These are phyloP conservation scores for Romanogobio albipinnatus DNA, from an alignment of 2,113 vertebrate species.

Conservation along the genomic window DNA sequence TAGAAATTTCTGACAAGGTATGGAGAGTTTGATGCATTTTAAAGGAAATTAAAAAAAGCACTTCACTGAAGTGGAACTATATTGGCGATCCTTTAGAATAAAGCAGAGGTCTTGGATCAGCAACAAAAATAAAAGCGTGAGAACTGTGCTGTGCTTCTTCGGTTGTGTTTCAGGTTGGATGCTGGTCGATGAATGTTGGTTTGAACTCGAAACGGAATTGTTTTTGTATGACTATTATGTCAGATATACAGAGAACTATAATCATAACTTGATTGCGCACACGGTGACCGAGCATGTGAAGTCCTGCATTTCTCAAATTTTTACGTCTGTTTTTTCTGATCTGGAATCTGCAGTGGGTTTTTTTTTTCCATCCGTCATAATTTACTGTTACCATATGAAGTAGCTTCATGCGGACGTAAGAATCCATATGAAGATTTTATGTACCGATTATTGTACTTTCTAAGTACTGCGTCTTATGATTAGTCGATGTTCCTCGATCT, in stretches of 20 bases:
- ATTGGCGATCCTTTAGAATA: constrained; percentile 12
- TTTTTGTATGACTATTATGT: constrained; percentile 32
- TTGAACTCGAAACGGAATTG: constrained; percentile 25
- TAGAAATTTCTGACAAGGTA: constrained; percentile 35
- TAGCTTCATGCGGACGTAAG: constrained; percentile 40
- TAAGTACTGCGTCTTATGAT: constrained; percentile 12
- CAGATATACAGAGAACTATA: constrained; percentile 14
- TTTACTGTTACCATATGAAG: constrained; percentile 43
- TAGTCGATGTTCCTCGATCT: constrained; percentile 2
- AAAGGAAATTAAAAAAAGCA: background rate
- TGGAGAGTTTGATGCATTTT: constrained; percentile 22
- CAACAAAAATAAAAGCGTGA: background rate
- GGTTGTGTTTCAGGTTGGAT: background rate
- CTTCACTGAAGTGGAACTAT: background rate
- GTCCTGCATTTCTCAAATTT: constrained; percentile 10
- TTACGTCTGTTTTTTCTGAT: constrained; percentile 16
- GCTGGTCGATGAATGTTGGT: constrained; percentile 30
- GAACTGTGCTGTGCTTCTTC: background rate
- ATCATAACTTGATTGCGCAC: background rate
- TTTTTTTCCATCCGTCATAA: constrained; percentile 6
- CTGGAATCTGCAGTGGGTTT: constrained; percentile 22
- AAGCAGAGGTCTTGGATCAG: background rate
- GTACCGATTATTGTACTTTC: constrained; percentile 12
- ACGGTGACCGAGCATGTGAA: constrained; percentile 10
- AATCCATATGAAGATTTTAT: constrained; percentile 39